phyloP scores from a whole-genome alignment of 2,888 invertebrate genomes.

The Pimpla rufipes region DNA sequence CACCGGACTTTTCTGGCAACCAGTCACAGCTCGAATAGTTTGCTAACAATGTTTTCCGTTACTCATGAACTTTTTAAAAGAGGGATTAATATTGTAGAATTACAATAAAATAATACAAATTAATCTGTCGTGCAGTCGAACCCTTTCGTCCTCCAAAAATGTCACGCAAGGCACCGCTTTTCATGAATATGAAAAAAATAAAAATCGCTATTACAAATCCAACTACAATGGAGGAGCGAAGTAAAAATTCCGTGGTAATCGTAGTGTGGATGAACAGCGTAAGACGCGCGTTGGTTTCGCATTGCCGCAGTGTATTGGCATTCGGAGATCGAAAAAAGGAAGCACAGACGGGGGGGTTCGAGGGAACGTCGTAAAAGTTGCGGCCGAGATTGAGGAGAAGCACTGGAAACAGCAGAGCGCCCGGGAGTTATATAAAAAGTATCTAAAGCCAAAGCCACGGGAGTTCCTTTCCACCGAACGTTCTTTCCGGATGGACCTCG shows the following conservation, averaged over 20 bases:
- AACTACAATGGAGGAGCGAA: no score
- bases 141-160: no score
- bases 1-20: no score
- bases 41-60: no score
- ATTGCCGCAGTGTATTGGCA: slow-evolving; percentile 7
- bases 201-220: no score
- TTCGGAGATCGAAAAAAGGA: slow-evolving; percentile 23
- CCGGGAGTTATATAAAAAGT: slow-evolving; percentile 30
- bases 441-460: slow-evolving; percentile 33
- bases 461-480: slow-evolving; percentile 12
- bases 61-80: no score
- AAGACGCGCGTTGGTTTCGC: slow-evolving; percentile 31
- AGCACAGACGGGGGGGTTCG: background rate
- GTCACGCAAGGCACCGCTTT: no score
- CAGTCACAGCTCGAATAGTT: no score
- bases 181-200: no score
- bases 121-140: no score
- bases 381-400: slow-evolving; percentile 38
- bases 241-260: slow-evolving; percentile 30
- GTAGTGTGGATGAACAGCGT: slow-evolving; percentile 21
- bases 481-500: slow-evolving; percentile 24
- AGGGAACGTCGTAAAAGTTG: slow-evolving; percentile 57
- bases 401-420: slow-evolving; percentile 7
- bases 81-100: no score
- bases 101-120: no score